A percentile compares a stretch with the other conserved stretches of the same genome.
phyloP scores from a whole-genome alignment of 2,797 vertebrate species.

The Lophius americanus region DNA sequence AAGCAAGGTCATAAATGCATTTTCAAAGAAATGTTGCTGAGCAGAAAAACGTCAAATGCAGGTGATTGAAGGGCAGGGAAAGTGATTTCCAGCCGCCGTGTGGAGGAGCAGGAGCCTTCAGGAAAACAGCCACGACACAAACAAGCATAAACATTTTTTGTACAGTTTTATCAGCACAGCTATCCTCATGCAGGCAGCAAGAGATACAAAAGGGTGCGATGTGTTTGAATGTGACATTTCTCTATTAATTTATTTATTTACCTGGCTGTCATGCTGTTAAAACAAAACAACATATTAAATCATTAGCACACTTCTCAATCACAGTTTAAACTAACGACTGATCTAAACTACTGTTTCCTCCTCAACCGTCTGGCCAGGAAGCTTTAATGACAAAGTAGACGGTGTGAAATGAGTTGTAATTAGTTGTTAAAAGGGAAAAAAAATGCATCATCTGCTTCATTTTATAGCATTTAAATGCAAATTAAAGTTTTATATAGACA shows the following conservation, averaged over 20 bases:
- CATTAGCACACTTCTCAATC: conserved; percentile 48
- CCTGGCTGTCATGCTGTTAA: conserved; percentile 91
- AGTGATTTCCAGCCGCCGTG: conserved; percentile 37
- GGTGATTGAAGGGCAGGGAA: conserved; percentile 35
- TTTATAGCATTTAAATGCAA: not conserved
- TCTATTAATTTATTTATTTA: conserved; percentile 77
- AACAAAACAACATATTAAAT: conserved; percentile 62
- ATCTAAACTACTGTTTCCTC: not conserved
- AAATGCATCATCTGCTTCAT: not conserved
- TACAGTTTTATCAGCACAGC: conserved; percentile 31
- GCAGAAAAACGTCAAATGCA: conserved; percentile 61
- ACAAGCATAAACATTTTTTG: conserved; percentile 24
- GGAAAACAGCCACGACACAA: conserved; percentile 30
- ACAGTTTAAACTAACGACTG: not conserved
- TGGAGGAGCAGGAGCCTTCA: conserved; percentile 43
- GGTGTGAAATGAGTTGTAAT: not conserved
- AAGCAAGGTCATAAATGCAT: conserved; percentile 17
- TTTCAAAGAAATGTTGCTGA: conserved; percentile 18
- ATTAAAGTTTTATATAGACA: not conserved
- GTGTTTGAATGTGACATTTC: conserved; percentile 6
- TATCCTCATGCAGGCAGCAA: conserved; percentile 77
- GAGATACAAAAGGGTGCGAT: conserved; percentile 34
- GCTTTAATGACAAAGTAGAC: not conserved
- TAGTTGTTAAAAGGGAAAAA: not conserved
- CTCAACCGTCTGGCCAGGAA: not conserved